These are phyloP conservation scores for Oreochromis mossambicus DNA, from an alignment of 2,797 vertebrate genomes.

Conservation along the genomic window DNA sequence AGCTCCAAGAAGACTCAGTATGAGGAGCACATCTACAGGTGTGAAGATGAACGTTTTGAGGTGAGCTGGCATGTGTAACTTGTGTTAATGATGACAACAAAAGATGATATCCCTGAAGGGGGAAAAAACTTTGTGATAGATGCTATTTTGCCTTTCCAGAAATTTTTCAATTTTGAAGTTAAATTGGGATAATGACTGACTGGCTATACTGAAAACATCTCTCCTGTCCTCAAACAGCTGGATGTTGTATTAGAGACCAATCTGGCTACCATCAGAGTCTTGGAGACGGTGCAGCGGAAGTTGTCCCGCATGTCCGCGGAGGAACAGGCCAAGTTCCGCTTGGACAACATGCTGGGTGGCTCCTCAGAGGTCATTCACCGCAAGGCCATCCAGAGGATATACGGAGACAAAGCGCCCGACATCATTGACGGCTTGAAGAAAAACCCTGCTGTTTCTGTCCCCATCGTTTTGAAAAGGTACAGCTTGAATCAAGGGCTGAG, in stretches of 20 bases:
- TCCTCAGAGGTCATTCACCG: slow-evolving; percentile 96
- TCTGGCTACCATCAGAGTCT: slow-evolving; percentile 89
- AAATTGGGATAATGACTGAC: not conserved
- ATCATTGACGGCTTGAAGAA: slow-evolving; percentile 96
- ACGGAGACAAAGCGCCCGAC: slow-evolving; percentile 94
- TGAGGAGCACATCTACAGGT: slow-evolving; percentile 98
- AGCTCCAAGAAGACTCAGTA: slow-evolving; percentile 99
- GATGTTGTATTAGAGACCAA: slow-evolving; percentile 98
- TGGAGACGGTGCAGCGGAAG: slow-evolving; percentile 94
- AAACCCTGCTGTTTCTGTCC: slow-evolving; percentile 91
- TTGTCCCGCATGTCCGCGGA: slow-evolving; percentile 94
- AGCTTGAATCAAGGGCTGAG: not conserved
- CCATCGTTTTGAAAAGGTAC: slow-evolving; percentile 95
- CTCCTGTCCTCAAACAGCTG: slow-evolving; percentile 71
- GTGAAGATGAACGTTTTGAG: slow-evolving; percentile 98
- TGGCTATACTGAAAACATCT: not conserved
- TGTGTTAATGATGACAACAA: not conserved
- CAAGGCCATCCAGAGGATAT: slow-evolving; percentile 99
- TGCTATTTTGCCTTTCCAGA: not conserved
- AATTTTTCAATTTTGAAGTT: not conserved
- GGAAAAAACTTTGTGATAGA: not conserved
- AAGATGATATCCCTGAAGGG: not conserved
- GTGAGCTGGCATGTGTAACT: slow-evolving; percentile 61
- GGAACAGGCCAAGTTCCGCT: slow-evolving; percentile 89
- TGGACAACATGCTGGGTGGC: slow-evolving; percentile 95